Evolutionary conservation across 2,888 invertebrate species (phyloP), one percentile per base, ranked within the genome.

Genomic region (Drosophila stalkeri): DNA sequence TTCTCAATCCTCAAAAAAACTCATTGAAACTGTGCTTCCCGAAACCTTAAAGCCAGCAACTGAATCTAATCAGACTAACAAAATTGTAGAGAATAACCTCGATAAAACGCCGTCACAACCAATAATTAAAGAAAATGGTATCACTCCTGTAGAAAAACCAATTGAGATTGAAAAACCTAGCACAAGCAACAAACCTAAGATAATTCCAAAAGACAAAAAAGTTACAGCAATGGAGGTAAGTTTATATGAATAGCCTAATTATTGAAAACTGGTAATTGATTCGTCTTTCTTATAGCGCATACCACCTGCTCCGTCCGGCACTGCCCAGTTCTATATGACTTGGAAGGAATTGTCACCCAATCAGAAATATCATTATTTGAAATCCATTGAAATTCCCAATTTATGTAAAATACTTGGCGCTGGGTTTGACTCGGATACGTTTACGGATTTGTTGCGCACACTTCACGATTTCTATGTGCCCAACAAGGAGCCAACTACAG

Each of bases 371-470:
- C 67, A 83, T 11, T 93, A 93, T 64, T 76, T 93, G 6, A 93
- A 91, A 88, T 91, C 90, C 11, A 93, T 93, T 72, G 79, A 91
- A 62, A 52, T 89, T 8, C 8, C 69, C 0, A 83, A 90, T 12
- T 70, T 93, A n/a, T 84, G 91, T 59, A 92, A 91, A 84, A 75
- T 93, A 16, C 85, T 93, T 51, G 93, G 93, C 3, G 92, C 93
- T 60, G 91, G 92, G 3, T 92, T 93, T 23, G 92, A 92, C 74
- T 91, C 91, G 2, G 91, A 92, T 2, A 92, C 91, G 0, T 81
- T 93, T 8, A 79, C 87, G 1, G 92, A 91, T 44, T 70, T 93
- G 9, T 72, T 93, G 37, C 68, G 51, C 27, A 91, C 87, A 3
- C 51, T 93, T n/a, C 86, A 84, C 16, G 89, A 92, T 20, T 91